A percentile compares a stretch with the other conserved stretches of the same genome.
Evolutionary conservation across 2,113 vertebrate genomes (phyloP).

Genomic region (Cebus imitator): DNA sequence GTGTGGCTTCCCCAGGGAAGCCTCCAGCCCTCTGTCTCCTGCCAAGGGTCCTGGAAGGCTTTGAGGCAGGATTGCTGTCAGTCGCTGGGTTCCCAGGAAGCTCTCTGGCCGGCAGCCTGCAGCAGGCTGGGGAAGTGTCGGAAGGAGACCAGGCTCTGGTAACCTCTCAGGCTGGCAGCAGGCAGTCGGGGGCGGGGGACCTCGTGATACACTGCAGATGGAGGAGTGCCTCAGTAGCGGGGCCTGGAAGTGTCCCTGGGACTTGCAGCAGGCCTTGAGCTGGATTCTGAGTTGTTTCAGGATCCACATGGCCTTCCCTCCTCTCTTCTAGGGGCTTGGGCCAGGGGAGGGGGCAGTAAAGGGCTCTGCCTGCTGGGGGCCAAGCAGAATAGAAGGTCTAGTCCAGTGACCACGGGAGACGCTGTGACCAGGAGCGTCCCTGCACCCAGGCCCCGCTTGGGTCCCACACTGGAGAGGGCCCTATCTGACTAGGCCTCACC

Average conservation of each 20-base stretch:
- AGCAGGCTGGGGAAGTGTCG: not conserved
- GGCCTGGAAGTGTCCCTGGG: not conserved
- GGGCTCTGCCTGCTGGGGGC: not conserved
- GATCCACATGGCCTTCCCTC: not conserved
- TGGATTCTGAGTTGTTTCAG: not conserved
- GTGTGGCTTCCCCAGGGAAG: not conserved
- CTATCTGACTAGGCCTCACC: not conserved
- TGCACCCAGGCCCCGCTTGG: not conserved
- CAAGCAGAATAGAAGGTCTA: not conserved
- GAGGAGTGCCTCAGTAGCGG: not conserved
- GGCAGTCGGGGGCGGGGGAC: no score
- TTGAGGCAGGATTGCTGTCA: not conserved
- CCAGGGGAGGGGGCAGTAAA: not conserved
- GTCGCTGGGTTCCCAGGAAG: not conserved
- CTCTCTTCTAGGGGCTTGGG: not conserved
- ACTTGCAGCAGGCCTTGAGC: not conserved
- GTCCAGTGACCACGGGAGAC: not conserved
- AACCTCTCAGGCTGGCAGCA: not conserved
- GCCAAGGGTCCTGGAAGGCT: not conserved
- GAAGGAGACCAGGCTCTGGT: not conserved
- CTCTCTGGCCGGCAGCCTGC: not conserved
- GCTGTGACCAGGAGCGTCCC: not conserved
- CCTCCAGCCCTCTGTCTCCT: not conserved
- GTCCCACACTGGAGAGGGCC: not conserved
- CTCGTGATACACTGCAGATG: not conserved